Base-by-base conservation (phyloP, 2,888 invertebrate genomes). In the Thalpophila matura region DNA sequence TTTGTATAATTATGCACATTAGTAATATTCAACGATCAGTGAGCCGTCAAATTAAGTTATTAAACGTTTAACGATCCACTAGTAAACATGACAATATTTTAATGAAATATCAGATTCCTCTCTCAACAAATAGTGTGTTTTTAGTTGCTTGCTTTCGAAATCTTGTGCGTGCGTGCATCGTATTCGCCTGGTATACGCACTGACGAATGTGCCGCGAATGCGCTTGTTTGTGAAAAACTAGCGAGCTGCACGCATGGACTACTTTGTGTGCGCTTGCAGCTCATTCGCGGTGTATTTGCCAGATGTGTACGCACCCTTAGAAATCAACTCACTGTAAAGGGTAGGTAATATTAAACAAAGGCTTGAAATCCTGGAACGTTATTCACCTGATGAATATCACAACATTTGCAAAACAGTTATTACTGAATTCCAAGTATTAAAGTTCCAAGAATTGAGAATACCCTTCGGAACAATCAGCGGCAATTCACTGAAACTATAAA, bases 401-500 rank as follows among this genome's bases (percentile, higher is more conserved):
- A 40, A 46, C 14, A 40, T 22, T 33, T 26, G 9, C 22, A n/a
- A 10, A 1, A 46, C 2, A 16, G 16, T 43, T 4, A 42, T 27
- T 7, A 47, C 42, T 5, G 27, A 40, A 38, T 72, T 40, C 47
- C n/a, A 45, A 54, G 22, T 24, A 51, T 49, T 42, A 56, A 37
- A 31, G 20, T 72, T 79, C 62, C 14, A 14, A 16, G 65, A 65
- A 65, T 29, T 10, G 33, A 47, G 20, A 75, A 78, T 67, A 64
- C 51, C 50, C 63, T 69, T 71, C 45, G 53, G 66, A 72, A 77
- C 77, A 82, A 81, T 81, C 78, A 79, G 74, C 76, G 74, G 67
- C 76, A 83, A 74, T 89, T 89, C 88, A 80, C 77, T 81, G 87
- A 86, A 88, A 80, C 83, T 83, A 77, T 84, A 86, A 86, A 89